A percentile compares a stretch with the other conserved stretches of the same genome.
Evolutionary conservation across 2,113 vertebrate genomes (phyloP).

Genomic region (Todiramphus saurophagus): DNA sequence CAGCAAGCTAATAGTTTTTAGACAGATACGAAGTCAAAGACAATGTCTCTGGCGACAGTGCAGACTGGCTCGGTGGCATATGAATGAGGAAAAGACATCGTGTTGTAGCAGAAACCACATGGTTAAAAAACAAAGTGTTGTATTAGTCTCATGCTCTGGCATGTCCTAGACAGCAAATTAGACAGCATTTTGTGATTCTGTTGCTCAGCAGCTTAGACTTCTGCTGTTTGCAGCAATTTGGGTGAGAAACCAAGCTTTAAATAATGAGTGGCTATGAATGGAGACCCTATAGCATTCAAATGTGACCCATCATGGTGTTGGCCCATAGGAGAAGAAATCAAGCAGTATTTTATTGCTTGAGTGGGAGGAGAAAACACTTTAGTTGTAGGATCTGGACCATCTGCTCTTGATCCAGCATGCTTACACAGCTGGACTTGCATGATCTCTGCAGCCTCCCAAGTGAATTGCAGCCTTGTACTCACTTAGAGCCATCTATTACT

Average conservation of each 20-base stretch:
- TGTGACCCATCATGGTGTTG: neutral
- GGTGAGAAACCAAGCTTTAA: neutral
- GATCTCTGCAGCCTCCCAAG: neutral
- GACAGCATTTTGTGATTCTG: neutral
- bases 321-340: neutral
- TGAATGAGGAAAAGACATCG: neutral
- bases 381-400: neutral
- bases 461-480: slow-evolving; percentile 9
- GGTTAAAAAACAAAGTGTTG: neutral
- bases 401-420: neutral
- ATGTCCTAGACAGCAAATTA: neutral
- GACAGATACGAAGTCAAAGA: neutral
- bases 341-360: neutral
- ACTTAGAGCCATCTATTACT: slow-evolving; percentile 37
- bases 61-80: neutral
- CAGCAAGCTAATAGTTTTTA: neutral
- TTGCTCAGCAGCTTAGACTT: neutral
- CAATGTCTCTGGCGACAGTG: no score
- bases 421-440: neutral
- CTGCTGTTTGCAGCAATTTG: neutral
- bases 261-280: neutral
- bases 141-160: neutral
- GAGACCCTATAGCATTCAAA: neutral
- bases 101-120: neutral
- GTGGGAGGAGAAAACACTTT: neutral